Evolutionary conservation across 2,113 vertebrate genomes (phyloP).

Genomic region (Labrus mixtus): DNA sequence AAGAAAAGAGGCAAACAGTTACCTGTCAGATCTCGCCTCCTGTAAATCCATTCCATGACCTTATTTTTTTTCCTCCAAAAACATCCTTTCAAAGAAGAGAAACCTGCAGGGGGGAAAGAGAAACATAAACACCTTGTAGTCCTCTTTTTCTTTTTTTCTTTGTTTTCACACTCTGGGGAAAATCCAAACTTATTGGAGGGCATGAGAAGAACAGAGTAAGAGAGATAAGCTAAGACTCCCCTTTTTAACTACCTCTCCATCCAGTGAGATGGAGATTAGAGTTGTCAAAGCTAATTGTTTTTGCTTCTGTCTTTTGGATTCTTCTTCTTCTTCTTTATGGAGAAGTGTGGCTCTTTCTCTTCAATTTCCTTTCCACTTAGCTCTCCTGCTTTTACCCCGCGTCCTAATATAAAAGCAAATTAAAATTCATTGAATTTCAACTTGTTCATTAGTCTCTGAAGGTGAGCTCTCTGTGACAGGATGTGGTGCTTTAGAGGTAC

Average conservation of each 20-base stretch:
- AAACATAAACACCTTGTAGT: conserved; percentile 34
- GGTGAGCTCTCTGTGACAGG: conserved; percentile 69
- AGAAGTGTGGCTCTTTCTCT: conserved; percentile 62
- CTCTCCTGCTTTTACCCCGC: conserved; percentile 61
- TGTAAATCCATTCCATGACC: conserved; percentile 22
- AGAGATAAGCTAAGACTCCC: conserved; percentile 49
- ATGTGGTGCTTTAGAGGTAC: conserved; percentile 62
- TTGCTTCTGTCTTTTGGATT: conserved; percentile 41
- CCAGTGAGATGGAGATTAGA: conserved; percentile 69
- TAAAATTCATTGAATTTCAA: conserved; percentile 82
- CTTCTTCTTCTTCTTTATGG: conserved; percentile 60
- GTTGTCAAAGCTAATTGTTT: conserved; percentile 78
- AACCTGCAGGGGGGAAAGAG: conserved; percentile 36
- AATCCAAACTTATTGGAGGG: conserved; percentile 31
- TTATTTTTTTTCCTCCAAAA: conserved; percentile 22
- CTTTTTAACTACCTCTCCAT: conserved; percentile 67
- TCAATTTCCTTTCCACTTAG: conserved; percentile 77
- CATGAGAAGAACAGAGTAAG: conserved; percentile 33
- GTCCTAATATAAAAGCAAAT: conserved; percentile 79
- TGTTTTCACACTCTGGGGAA: conserved; percentile 13
- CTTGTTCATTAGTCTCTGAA: conserved; percentile 79
- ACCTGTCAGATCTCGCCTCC: conserved; percentile 9
- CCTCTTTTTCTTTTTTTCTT: neutral
- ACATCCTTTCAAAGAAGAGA: conserved; percentile 29
- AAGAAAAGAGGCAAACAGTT: neutral